Conservation (phyloP, 1,140 invertebrate genomes). For the honey bee (Apis mellifera) region Amel_HAv3.1 CM009940.2:3428501-3429000, state of each 20-base stretch:
- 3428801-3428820: not conserved
- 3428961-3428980: not conserved
- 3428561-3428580: slow-evolving; percentile 12
- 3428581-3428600: not conserved
- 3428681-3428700: no score
- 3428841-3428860: no score
- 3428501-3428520: slow-evolving; percentile 6
- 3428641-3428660: not conserved
- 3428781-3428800: not conserved
- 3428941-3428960: not conserved
- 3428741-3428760: no score
- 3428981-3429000: not conserved
- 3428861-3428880: no score
- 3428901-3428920: not conserved
- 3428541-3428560: slow-evolving; percentile 40
- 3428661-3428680: not conserved
- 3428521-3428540: slow-evolving; percentile 35
- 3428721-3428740: no score
- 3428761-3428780: no score
- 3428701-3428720: no score
- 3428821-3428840: no score
- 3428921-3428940: not conserved
- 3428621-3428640: not conserved
- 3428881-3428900: no score
- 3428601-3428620: slow-evolving; percentile 4